A percentile compares a stretch with the other conserved stretches of the same genome.
Evolutionary conservation across 2,797 vertebrate genomes (phyloP).

Genomic region (Cygnus olor): DNA sequence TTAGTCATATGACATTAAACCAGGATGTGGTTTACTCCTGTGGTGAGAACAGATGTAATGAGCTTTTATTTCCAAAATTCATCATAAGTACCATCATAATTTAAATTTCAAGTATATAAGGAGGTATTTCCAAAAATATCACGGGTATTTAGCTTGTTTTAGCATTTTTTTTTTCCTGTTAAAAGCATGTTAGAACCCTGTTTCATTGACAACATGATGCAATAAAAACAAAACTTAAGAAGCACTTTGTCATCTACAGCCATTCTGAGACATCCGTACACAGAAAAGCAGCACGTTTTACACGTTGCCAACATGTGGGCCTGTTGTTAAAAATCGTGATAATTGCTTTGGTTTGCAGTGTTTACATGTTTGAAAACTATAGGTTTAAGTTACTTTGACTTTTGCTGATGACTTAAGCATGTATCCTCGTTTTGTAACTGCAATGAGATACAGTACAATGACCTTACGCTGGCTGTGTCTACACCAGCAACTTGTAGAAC

Average conservation of each 20-base stretch:
- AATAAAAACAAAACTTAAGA: not conserved
- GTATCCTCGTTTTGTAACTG: not conserved
- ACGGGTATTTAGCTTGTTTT: not conserved
- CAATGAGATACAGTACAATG: not conserved
- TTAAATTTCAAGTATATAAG: conserved; percentile 32
- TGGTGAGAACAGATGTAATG: conserved; percentile 3
- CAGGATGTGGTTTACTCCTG: conserved; percentile 56
- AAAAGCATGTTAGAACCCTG: not conserved
- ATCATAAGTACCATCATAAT: not conserved
- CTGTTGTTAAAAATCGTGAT: not conserved
- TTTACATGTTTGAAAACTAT: not conserved
- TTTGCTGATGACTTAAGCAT: not conserved
- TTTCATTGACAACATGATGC: not conserved
- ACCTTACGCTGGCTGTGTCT: not conserved
- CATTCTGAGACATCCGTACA: not conserved
- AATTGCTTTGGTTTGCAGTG: not conserved
- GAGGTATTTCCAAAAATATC: conserved; percentile 7
- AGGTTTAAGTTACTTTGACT: not conserved
- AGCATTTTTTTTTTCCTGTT: not conserved
- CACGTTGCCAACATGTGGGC: not conserved
- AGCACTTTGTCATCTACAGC: not conserved
- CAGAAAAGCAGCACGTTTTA: not conserved
- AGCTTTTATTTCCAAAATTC: conserved; percentile 28
- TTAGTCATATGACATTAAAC: conserved; percentile 51
- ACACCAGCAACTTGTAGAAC: not conserved